phyloP scores from a whole-genome alignment of 2,113 vertebrate species.

The Lophochroa leadbeateri region DNA sequence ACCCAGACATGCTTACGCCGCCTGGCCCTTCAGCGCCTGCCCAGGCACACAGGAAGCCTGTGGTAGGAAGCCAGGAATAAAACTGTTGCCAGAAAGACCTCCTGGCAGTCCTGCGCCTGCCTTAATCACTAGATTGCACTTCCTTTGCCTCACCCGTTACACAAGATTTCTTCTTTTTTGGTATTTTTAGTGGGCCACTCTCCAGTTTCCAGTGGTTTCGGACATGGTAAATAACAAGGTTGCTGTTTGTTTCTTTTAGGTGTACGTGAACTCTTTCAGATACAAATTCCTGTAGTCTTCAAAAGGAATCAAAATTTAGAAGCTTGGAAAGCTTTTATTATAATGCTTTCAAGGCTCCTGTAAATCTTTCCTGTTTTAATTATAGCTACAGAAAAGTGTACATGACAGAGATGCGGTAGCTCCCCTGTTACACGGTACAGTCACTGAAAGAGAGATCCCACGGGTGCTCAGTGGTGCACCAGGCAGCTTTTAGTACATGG shows the following conservation, averaged over 20 bases:
- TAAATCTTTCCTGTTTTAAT: not conserved
- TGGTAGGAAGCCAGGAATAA: slow-evolving; percentile 3
- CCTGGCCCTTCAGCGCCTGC: not conserved
- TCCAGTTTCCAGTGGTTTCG: slow-evolving; percentile 4
- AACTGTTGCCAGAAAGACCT: not conserved
- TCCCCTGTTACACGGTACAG: not conserved
- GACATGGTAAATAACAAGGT: not conserved
- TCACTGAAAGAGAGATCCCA: not conserved
- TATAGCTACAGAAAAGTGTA: not conserved
- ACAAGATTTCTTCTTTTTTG: slow-evolving; percentile 1
- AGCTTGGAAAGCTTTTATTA: not conserved
- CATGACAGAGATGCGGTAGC: not conserved
- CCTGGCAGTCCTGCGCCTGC: not conserved
- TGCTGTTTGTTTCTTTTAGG: not conserved
- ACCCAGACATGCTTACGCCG: fast-evolving
- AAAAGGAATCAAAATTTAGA: not conserved
- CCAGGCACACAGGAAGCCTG: slow-evolving; percentile 1
- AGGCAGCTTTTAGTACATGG: not conserved
- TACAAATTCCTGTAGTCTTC: not conserved
- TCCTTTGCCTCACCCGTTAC: not conserved
- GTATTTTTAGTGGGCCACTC: not conserved
- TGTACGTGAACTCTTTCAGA: not conserved
- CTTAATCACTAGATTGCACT: not conserved
- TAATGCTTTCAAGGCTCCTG: not conserved
- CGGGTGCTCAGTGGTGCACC: not conserved